Evolutionary conservation across 1,140 invertebrate species (phyloP), one percentile per base, ranked within the genome.

Genomic region (Gryon sp.): DNA sequence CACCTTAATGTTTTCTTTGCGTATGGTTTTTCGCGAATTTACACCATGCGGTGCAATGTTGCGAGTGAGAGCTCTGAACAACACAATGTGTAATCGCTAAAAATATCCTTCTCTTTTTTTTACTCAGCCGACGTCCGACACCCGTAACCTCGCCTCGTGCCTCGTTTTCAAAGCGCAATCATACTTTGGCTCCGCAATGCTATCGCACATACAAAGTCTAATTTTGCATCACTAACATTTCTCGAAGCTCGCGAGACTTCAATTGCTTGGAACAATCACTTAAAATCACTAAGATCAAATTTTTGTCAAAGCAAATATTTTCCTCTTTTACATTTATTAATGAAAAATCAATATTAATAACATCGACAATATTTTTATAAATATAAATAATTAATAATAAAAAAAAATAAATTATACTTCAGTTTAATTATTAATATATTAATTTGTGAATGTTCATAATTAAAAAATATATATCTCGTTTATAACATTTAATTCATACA

Each of bases 1-100:
- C n/a, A n/a, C n/a, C n/a, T n/a, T n/a, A n/a, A n/a, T n/a, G n/a
- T n/a, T n/a, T n/a, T n/a, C n/a, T 32, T 34, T 59, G 15, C 30
- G 52, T 43, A 72, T 32, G 22, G 26, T 45, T 36, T 46, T 68
- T 52, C 69, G 55, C 48, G 19, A 14, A 26, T 4, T n/a, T 34
- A 26, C 28, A 32, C 55, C 41, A 12, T 55, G 77, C 80, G 78
- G 77, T 86, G 85, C 84, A 86, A 85, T 86, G 84, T 84, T 84
- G 81, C 79, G 79, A 80, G 80, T 80, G 72, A 81, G 80, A 78
- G 63, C 83, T 78, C 76, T 80, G 80, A 80, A 81, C 82, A 87
- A 81, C 84, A 88, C 83, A 86, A 86, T 84, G 86, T 82, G 84
- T 88, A 87, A 88, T 82, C 85, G 85, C 86, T 87, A 88, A 88